Percentiles rank a stretch among this genome's conserved stretches.
These are phyloP conservation scores for Parotocinclus haroldoi DNA, from an alignment of 2,797 vertebrate genomes.

Conservation along the genomic window DNA sequence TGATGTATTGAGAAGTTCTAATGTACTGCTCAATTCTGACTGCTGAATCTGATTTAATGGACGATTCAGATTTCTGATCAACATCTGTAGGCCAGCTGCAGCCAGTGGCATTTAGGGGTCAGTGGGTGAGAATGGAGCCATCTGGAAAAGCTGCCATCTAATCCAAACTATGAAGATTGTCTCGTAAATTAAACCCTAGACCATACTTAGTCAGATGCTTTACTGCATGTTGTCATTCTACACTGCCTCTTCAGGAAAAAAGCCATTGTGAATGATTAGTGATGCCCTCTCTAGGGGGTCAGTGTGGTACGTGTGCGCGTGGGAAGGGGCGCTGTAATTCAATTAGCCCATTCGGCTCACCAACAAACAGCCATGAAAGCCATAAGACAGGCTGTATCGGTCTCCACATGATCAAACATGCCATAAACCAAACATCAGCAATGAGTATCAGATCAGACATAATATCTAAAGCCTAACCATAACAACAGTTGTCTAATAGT, in stretches of 20 bases:
- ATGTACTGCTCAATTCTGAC: conserved; percentile 5
- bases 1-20: conserved; percentile 7
- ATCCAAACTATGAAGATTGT: conserved; percentile 54
- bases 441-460: no score
- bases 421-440: not conserved
- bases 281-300: conserved; percentile 55
- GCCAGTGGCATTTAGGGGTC: conserved; percentile 52
- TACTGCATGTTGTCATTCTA: conserved; percentile 19
- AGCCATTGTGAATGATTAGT: conserved; percentile 67
- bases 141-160: conserved; percentile 55
- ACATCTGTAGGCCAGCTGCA: conserved; percentile 66
- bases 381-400: conserved; percentile 45
- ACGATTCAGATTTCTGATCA: not conserved
- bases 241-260: conserved; percentile 37
- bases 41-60: conserved; percentile 40
- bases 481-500: no score
- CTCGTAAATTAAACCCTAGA: conserved; percentile 49
- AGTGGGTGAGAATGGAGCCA: conserved; percentile 54
- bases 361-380: conserved; percentile 46
- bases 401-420: conserved; percentile 48
- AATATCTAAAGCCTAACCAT: no score
- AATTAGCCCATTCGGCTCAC: conserved; percentile 68
- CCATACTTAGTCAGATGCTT: conserved; percentile 38
- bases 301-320: conserved; percentile 17
- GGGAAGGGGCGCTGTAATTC: conserved; percentile 61